phyloP scores from a whole-genome alignment of 2,888 invertebrate species.

The Orthonevra nobilis region DNA sequence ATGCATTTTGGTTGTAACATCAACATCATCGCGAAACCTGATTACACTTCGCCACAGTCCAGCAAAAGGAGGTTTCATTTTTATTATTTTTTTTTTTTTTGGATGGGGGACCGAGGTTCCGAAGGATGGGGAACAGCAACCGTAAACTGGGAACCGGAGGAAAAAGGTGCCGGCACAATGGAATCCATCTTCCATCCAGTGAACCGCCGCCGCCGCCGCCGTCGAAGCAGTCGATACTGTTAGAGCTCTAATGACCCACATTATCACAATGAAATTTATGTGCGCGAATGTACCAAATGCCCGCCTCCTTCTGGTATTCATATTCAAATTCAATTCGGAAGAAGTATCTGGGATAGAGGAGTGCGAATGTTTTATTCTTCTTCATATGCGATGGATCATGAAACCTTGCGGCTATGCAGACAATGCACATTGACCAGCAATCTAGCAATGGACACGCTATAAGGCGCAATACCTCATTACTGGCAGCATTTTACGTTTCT shows the following conservation, averaged over 20 bases:
- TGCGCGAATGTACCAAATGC: conserved; percentile 13
- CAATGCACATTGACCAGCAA: conserved; percentile 52
- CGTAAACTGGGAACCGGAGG: conserved; percentile 41
- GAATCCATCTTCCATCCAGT: conserved; percentile 50
- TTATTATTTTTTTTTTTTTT: not conserved
- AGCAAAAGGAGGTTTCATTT: conserved; percentile 19
- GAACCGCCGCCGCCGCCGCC: too few species aligned
- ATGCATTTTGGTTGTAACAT: conserved; percentile 67
- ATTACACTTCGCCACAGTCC: conserved; percentile 46
- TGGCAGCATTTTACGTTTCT: conserved; percentile 10
- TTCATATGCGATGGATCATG: conserved; percentile 38
- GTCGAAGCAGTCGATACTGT: conserved; percentile 61
- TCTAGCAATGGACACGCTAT: conserved; percentile 36
- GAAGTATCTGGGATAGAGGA: conserved; percentile 34
- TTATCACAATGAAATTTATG: conserved; percentile 64
- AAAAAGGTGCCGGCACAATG: conserved; percentile 56
- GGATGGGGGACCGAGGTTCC: not conserved
- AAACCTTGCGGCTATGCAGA: conserved; percentile 19
- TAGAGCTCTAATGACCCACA: conserved; percentile 70
- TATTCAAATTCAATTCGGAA: conserved; percentile 63
- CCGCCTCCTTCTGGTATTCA: conserved; percentile 61
- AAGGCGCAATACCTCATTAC: conserved; percentile 61
- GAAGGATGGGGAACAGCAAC: conserved; percentile 44
- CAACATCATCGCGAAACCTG: conserved; percentile 61
- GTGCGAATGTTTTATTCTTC: conserved; percentile 29